Percentiles rank a stretch among this genome's conserved stretches.
phyloP scores from a whole-genome alignment of 2,797 vertebrate genomes.

The Rhinogobio ventralis region DNA sequence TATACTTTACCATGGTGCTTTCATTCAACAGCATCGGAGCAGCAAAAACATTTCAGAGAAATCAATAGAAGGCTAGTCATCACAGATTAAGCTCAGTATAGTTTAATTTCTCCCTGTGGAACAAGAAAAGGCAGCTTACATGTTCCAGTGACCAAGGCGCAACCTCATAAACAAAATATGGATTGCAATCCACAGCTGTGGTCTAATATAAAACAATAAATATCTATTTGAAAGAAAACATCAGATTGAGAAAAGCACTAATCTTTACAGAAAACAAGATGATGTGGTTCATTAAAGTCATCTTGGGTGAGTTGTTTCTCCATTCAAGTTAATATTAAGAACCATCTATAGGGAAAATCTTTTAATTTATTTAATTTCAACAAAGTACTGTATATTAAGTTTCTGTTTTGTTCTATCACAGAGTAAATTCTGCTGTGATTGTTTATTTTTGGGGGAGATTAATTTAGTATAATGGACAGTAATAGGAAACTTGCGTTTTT shows the following conservation, averaged over 20 bases:
- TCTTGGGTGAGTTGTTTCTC: conserved; percentile 1
- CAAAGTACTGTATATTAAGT: background rate
- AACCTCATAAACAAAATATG: conserved; percentile 59
- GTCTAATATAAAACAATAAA: conserved; percentile 63
- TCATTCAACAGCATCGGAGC: conserved; percentile 56
- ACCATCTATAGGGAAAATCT: background rate
- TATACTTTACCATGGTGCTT: conserved; percentile 67
- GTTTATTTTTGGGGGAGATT: background rate
- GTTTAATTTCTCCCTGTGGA: conserved; percentile 61
- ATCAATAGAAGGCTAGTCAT: conserved; percentile 63
- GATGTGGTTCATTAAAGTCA: conserved; percentile 22
- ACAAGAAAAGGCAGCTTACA: conserved; percentile 57
- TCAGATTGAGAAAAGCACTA: background rate
- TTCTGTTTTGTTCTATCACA: background rate
- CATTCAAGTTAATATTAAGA: conserved; percentile 12
- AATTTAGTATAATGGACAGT: background rate
- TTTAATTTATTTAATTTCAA: background rate
- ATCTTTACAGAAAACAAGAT: conserved; percentile 26
- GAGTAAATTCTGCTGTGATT: background rate
- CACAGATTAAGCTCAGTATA: conserved; percentile 53
- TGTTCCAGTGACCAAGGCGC: conserved; percentile 59
- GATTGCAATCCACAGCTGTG: conserved; percentile 63
- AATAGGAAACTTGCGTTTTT: background rate
- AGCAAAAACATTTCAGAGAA: conserved; percentile 60
- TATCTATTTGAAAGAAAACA: conserved; percentile 48